A percentile compares a stretch with the other conserved stretches of the same genome.
phyloP scores from a whole-genome alignment of 2,113 vertebrate genomes.

The Mastomys natalensis region DNA sequence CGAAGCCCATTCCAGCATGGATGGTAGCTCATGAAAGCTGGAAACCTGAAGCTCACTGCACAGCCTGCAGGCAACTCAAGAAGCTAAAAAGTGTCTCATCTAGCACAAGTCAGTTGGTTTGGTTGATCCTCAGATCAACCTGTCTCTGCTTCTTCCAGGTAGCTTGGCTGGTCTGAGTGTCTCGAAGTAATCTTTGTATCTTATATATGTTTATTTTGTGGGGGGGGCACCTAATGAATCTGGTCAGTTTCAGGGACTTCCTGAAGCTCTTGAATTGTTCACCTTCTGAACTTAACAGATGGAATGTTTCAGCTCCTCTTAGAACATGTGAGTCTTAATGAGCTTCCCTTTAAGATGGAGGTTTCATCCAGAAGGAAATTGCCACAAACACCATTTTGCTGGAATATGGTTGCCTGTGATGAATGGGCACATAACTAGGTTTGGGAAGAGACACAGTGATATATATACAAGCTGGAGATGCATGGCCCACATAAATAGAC shows the following conservation, averaged over 20 bases:
- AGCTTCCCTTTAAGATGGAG: not conserved
- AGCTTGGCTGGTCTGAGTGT: not conserved
- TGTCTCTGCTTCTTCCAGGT: not conserved
- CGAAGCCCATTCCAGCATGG: not conserved
- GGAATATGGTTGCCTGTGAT: not conserved
- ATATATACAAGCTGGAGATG: no score
- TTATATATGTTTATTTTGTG: not conserved
- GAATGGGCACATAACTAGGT: not conserved
- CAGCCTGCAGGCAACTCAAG: not conserved
- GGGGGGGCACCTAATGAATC: not conserved
- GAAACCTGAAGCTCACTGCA: not conserved
- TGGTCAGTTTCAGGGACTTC: not conserved
- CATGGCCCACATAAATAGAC: not conserved
- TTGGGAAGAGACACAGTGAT: not conserved
- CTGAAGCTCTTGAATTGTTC: not conserved
- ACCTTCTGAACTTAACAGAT: not conserved
- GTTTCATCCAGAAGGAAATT: not conserved
- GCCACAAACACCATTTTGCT: not conserved
- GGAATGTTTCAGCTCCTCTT: not conserved
- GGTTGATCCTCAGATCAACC: no score
- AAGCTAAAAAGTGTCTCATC: not conserved
- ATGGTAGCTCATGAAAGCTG: not conserved
- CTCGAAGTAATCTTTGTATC: not conserved
- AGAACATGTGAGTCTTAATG: not conserved
- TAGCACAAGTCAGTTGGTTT: no score